Conservation (phyloP, 2,888 invertebrate genomes). For the Tolmerus cingulatus region DNA sequence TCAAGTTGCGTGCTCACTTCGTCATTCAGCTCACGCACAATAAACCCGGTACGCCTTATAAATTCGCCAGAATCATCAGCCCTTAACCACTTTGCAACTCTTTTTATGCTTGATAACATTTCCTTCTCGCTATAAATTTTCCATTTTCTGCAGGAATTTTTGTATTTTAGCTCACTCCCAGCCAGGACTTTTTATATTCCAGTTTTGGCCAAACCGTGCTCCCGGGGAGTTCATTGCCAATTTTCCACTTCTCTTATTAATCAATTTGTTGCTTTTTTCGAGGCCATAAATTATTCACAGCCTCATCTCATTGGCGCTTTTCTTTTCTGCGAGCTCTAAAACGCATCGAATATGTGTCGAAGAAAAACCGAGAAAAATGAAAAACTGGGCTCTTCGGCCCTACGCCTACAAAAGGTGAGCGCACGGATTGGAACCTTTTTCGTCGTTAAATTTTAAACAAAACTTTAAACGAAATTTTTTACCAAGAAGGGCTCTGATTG, state of each 20-base stretch:
- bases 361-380: background rate
- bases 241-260: conserved; percentile 38
- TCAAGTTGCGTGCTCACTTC: conserved; percentile 20
- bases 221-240: background rate
- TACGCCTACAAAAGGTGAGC: background rate
- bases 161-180: background rate
- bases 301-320: background rate
- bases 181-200: conserved; percentile 2
- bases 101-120: conserved; percentile 42
- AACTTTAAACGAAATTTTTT: too few species aligned
- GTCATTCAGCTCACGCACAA: conserved; percentile 39
- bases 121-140: conserved; percentile 25
- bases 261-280: conserved; percentile 8
- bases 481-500: background rate
- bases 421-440: background rate
- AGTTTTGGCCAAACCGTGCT: background rate
- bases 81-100: conserved; percentile 41
- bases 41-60: conserved; percentile 24
- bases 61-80: conserved; percentile 35
- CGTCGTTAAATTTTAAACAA: too few species aligned
- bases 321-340: background rate
- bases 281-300: conserved; percentile 26
- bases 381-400: background rate
- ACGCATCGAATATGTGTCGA: background rate
- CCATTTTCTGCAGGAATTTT: conserved; percentile 29